Evolutionary conservation across 2,113 vertebrate species (phyloP), one percentile per base, ranked within the genome.

Genomic region (Holacanthus passer): DNA sequence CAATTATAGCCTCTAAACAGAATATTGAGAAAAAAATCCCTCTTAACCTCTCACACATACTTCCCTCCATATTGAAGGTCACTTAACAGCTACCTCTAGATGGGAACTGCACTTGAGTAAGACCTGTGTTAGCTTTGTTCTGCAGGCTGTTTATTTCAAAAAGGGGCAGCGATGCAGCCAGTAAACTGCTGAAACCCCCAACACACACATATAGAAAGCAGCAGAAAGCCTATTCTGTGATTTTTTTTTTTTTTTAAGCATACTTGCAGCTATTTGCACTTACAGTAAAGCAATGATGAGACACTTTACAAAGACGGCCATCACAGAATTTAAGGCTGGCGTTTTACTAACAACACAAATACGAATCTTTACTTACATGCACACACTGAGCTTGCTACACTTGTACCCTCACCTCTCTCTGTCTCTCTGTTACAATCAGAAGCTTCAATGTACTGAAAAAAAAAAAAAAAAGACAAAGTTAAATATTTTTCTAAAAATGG

Each of bases 401-500:
- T 67, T 73, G 59, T 43, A 19, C 82, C 48, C 84, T 71, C 73
- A 27, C 79, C 67, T 80, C 87, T 88, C 85, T 88, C 81, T 62
- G 86, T 90, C 79, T 89, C 87, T 87, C 83, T 73, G 82, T 92
- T 92, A 92, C 92, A 93, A 88, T 92, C 90, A 84, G 87, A 90
- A 74, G 78, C 87, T 90, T 90, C 86, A 88, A 70, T 58, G 53
- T 82, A 81, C 69, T 64, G 84, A 84, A 81, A 77, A 81, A 58
- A 7, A 39, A 74, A 83, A 75, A 72, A 77, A 78, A 87, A 81
- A 86, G 55, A 88, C 53, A 81, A 76, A 79, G 58, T 80, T 88
- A 6, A 74, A 88, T 94, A 95, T 94, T 94, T 94, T 95, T 94
- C 86, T 95, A 91, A 93, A 90, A 87, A 84, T 43, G 79, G 81